Base-by-base conservation (phyloP, 2,888 invertebrate species). In the Allolobophora icterica region DNA sequence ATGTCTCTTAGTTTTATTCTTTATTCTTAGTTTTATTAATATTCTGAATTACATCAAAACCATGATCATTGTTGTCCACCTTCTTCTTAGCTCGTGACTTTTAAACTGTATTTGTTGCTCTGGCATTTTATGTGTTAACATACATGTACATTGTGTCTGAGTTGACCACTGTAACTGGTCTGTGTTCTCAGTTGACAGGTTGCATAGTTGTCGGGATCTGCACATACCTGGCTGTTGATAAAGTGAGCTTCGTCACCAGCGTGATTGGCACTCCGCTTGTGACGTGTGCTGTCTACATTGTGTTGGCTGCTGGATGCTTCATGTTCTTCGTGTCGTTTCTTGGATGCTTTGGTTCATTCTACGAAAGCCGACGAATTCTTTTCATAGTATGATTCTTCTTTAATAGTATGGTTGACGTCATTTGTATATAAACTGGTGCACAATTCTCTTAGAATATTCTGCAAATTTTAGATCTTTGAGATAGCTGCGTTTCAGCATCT, bases 291-390 rank as follows among this genome's bases (percentile, higher is more conserved):
- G 97, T 97, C n/a, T 97, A 97, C 95, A 96, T 97, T 90, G 96
- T 98, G 91, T 96, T 97, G 91, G 96, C 96, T 40, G 97, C 97
- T 19, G 98, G 98, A 13, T 96, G 96, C 8, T 95, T 97, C 93
- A 97, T 97, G n/a, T 95, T 97, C 89, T 96, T 97, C 90, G 96
- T 97, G 87, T 97, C 97, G 92, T 96, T 97, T 91, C 96, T 97
- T 35, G 91, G 91, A n/a, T 98, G 97, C 95, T 97, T 97, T 94
- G 97, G 97, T 34, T 97, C 97, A 92, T 97, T 97, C 95, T 97
- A 97, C 95, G 97, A 97, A 95, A 97, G 97, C 94, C 96, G 97
- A 94, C 97, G 97, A 94, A 96, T 97, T 94, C 96, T 98, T 92
- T 96, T 98, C 93, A 96, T 97, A 95, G 96, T 96, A 94, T 96